phyloP scores from a whole-genome alignment of 1,140 invertebrate species.

The Orius insidiosus region DNA sequence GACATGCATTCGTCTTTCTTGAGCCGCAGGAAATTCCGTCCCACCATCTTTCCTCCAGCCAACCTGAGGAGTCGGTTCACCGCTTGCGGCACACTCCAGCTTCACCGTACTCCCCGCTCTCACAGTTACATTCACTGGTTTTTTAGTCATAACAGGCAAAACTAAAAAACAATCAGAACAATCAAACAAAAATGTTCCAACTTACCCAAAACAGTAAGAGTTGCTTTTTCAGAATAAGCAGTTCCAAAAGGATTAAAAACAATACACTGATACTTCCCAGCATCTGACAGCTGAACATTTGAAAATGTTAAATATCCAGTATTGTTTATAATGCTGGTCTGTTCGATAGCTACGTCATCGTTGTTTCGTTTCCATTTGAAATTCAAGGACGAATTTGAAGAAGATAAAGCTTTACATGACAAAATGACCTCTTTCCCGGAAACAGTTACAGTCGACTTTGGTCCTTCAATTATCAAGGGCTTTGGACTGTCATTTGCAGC shows the following conservation, averaged over 20 bases:
- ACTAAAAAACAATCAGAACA: too few species aligned
- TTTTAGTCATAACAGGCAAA: slow-evolving; percentile 72
- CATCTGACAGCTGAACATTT: slow-evolving; percentile 55
- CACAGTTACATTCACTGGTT: slow-evolving; percentile 65
- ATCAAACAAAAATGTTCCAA: slow-evolving; percentile 18
- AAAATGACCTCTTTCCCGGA: slow-evolving; percentile 69
- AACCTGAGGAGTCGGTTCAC: slow-evolving; percentile 74
- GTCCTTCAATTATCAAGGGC: slow-evolving; percentile 65
- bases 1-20: slow-evolving; percentile 81
- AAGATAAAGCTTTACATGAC: slow-evolving; percentile 55
- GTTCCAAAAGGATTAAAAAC: slow-evolving; percentile 78
- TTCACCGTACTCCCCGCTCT: slow-evolving; percentile 70
- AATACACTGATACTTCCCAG: slow-evolving; percentile 84
- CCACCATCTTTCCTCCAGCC: slow-evolving; percentile 89
- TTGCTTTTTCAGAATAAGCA: slow-evolving; percentile 71
- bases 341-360: slow-evolving; percentile 37
- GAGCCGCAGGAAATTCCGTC: slow-evolving; percentile 85
- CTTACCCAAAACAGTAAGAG: slow-evolving; percentile 65
- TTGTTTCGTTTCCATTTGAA: slow-evolving; percentile 86
- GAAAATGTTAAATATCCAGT: slow-evolving; percentile 51
- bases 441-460: slow-evolving; percentile 59
- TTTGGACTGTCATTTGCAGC: slow-evolving; percentile 61
- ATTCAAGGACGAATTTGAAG: slow-evolving; percentile 40
- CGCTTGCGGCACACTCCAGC: slow-evolving; percentile 77
- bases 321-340: slow-evolving; percentile 13